Evolutionary conservation across 2,888 invertebrate genomes (phyloP).

Genomic region (Osedax frankpressi): DNA sequence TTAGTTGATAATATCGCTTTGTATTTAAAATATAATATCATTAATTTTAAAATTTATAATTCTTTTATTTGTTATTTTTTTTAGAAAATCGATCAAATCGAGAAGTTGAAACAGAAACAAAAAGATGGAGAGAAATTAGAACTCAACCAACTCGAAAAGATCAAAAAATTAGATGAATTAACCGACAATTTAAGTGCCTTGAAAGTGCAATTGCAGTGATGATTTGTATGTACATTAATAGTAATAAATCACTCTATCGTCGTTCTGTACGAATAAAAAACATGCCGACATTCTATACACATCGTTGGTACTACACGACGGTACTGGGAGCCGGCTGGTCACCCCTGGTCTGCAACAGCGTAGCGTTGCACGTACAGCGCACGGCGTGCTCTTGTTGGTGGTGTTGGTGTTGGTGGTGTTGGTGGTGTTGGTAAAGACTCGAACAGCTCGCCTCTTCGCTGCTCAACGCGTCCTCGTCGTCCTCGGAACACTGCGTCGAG

Average conservation of each 20-base stretch:
- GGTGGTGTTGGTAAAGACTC: background rate
- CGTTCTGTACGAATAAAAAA: background rate
- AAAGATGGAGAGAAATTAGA: background rate
- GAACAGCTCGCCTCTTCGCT: too few species aligned
- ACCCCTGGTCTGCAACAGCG: too few species aligned
- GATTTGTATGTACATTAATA: too few species aligned
- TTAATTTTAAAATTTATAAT: too few species aligned
- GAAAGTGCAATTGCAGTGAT: background rate
- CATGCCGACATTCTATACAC: too few species aligned
- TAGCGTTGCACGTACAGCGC: too few species aligned
- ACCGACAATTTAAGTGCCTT: background rate
- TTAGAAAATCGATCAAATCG: constrained; percentile 11
- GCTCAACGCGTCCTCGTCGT: too few species aligned
- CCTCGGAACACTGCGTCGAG: too few species aligned
- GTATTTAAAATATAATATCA: too few species aligned
- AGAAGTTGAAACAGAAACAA: constrained; percentile 5
- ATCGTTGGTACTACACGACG: background rate
- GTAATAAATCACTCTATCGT: too few species aligned
- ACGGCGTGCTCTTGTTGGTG: background rate
- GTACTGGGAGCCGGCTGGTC: background rate
- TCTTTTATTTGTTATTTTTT: too few species aligned
- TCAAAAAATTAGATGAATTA: background rate
- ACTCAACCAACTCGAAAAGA: background rate
- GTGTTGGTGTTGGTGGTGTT: background rate
- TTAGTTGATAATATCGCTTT: too few species aligned